Evolutionary conservation across 2,113 vertebrate genomes (phyloP).

Genomic region (Mola mola): DNA sequence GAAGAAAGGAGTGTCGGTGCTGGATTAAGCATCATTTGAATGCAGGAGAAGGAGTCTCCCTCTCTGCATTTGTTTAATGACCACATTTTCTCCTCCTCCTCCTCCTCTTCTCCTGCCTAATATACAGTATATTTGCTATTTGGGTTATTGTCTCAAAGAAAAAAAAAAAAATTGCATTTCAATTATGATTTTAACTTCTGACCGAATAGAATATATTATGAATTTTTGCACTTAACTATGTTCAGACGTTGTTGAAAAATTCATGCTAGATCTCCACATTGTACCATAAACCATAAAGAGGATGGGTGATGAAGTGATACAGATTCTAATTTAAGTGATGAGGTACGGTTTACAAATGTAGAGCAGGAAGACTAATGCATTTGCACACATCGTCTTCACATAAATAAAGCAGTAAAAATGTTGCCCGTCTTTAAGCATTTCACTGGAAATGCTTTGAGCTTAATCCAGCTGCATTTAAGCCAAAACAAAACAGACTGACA

Average conservation of each 20-base stretch:
- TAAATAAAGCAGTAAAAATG: too few relatives aligned
- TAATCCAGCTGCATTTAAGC: too few relatives aligned
- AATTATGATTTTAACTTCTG: too few relatives aligned
- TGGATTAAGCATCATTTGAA: conserved; percentile 71
- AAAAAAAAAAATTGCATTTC: too few relatives aligned
- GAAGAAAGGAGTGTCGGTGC: conserved; percentile 46
- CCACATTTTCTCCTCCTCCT: conserved; percentile 43
- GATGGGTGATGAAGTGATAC: conserved; percentile 21
- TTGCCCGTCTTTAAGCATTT: too few relatives aligned
- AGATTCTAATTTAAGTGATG: conserved; percentile 19
- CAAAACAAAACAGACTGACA: too few relatives aligned
- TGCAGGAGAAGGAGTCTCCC: conserved; percentile 61
- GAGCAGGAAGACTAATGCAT: conserved; percentile 6
- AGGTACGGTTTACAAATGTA: not conserved
- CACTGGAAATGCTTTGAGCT: too few relatives aligned
- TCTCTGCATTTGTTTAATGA: conserved; percentile 64
- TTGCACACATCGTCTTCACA: too few relatives aligned
- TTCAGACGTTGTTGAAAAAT: conserved; percentile 44
- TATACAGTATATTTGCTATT: conserved; percentile 30
- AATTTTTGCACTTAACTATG: conserved; percentile 23
- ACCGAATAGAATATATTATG: too few relatives aligned
- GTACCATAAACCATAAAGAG: conserved; percentile 13
- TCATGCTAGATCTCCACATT: conserved; percentile 8
- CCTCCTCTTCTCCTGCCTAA: conserved; percentile 22
- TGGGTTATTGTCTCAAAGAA: conserved; percentile 1